Percentiles rank a stretch among this genome's conserved stretches.
Conservation (phyloP, 2,797 vertebrate species). For the Enteromius paludinosus region DNA sequence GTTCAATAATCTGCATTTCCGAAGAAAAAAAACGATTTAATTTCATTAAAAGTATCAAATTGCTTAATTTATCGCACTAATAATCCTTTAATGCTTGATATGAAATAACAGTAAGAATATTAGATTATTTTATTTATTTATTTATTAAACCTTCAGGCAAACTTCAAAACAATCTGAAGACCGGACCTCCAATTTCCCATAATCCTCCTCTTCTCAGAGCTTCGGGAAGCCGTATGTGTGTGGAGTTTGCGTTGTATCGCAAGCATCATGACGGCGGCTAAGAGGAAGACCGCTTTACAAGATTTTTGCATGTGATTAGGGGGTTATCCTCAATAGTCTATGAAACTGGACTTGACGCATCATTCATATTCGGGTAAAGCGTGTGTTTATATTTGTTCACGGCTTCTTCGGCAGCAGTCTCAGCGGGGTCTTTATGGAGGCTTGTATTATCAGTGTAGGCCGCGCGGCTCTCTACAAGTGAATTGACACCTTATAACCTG, state of each 20-base stretch:
- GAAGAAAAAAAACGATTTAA: not conserved
- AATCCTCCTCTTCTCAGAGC: constrained; percentile 35
- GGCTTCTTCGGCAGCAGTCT: not conserved
- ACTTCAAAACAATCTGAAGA: not conserved
- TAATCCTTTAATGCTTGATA: not conserved
- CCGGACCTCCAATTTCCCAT: constrained; percentile 48
- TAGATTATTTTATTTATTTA: not conserved
- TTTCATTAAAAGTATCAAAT: not conserved
- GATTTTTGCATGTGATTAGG: constrained; percentile 66
- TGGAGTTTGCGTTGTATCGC: constrained; percentile 42
- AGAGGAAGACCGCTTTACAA: constrained; percentile 69
- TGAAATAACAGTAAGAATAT: not conserved
- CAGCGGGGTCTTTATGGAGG: not conserved
- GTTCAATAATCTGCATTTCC: not conserved
- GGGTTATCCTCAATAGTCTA: constrained; percentile 62
- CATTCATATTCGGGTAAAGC: constrained; percentile 77
- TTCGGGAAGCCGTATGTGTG: not conserved
- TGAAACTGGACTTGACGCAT: constrained; percentile 77
- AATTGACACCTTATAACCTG: not conserved
- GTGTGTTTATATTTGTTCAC: not conserved
- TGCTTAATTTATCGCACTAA: not conserved
- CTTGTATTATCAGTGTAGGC: constrained; percentile 24
- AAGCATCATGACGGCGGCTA: constrained; percentile 74
- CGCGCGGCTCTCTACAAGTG: not conserved
- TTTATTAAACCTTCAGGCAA: not conserved